These are phyloP conservation scores for Habroteleia sp. DNA, from an alignment of 2,888 invertebrate genomes.

Conservation along the genomic window DNA sequence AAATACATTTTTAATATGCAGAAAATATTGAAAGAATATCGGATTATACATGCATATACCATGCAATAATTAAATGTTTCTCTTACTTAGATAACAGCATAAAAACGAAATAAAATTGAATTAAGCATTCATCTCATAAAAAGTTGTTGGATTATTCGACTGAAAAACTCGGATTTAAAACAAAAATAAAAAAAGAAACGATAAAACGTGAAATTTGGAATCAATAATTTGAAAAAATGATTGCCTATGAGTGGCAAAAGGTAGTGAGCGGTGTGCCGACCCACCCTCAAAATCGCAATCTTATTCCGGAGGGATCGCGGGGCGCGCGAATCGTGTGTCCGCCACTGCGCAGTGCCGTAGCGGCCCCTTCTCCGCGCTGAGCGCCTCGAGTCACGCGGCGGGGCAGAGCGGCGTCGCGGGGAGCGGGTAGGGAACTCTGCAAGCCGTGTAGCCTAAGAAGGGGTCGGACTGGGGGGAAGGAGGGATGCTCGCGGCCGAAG, in stretches of 20 bases:
- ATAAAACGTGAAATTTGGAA: no score
- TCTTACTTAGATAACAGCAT: no score
- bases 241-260: slow-evolving; percentile 1
- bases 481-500: slow-evolving; percentile 11
- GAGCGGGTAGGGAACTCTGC: not conserved
- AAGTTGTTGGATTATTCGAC: no score
- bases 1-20: no score
- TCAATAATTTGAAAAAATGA: no score
- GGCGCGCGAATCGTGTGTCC: slow-evolving; percentile 7
- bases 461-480: slow-evolving; percentile 16
- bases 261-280: not conserved
- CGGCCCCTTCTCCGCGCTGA: not conserved
- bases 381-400: slow-evolving; percentile 1
- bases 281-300: slow-evolving; percentile 29
- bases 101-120: no score
- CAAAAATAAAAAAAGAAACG: no score
- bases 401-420: not conserved
- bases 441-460: slow-evolving; percentile 11
- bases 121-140: no score
- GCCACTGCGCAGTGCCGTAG: slow-evolving; percentile 31
- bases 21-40: no score
- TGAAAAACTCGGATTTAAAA: no score
- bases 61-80: no score
- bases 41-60: no score
- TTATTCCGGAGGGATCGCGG: slow-evolving; percentile 10